A percentile compares a stretch with the other conserved stretches of the same genome.
Evolutionary conservation across 2,797 vertebrate genomes (phyloP).

Genomic region (Pangasius mekongensis): DNA sequence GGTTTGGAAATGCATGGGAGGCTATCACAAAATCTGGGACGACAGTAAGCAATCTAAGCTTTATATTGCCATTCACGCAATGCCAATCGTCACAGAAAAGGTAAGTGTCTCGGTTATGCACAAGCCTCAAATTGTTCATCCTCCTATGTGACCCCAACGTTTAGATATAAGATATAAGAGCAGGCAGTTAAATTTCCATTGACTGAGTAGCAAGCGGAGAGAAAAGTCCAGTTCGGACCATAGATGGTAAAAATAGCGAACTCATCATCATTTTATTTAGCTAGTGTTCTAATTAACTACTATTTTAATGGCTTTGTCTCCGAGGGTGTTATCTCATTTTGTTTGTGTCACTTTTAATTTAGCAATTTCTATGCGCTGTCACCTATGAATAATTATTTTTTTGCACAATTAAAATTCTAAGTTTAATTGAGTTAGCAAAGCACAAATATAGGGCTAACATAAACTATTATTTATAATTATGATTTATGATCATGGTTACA

Average conservation of each 20-base stretch:
- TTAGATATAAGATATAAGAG: neutral
- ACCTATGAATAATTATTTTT: conserved; percentile 38
- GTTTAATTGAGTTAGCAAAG: conserved; percentile 20
- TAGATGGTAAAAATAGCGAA: conserved; percentile 5
- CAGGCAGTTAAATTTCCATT: neutral
- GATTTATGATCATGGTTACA: conserved; percentile 20
- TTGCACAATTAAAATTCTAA: conserved; percentile 32
- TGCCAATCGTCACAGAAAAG: neutral
- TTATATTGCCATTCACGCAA: neutral
- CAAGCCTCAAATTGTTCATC: neutral
- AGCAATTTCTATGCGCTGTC: conserved; percentile 25
- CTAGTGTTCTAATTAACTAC: conserved; percentile 22
- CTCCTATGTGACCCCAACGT: neutral
- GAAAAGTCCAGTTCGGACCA: conserved; percentile 1
- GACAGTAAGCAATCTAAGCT: neutral
- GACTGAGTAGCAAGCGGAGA: neutral
- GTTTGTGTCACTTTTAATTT: conserved; percentile 34
- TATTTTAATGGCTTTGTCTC: conserved; percentile 30
- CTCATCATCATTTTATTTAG: conserved; percentile 8
- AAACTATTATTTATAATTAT: conserved; percentile 27
- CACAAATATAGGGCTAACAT: conserved; percentile 13
- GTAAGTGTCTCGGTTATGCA: neutral
- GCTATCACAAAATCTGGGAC: neutral
- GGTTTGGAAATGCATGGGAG: neutral
- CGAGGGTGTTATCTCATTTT: conserved; percentile 33